Evolutionary conservation across 2,888 invertebrate species (phyloP).

Genomic region (Anaspis maculata): DNA sequence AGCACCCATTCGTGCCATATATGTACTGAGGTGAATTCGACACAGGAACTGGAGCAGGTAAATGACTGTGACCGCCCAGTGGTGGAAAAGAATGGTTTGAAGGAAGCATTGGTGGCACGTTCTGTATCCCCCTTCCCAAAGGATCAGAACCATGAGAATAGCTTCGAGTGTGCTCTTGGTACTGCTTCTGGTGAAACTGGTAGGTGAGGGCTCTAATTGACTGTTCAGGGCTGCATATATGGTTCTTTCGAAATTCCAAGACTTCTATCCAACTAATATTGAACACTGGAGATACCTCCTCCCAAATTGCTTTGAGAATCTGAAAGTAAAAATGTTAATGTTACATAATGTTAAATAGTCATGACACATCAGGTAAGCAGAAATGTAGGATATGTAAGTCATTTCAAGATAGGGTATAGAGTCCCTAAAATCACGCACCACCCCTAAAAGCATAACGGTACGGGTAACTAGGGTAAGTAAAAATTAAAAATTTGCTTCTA

Average conservation of each 20-base stretch:
- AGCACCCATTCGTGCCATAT: constrained; percentile 21
- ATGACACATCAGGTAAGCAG: too few species aligned
- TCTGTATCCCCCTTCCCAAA: background rate
- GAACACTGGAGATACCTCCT: constrained; percentile 52
- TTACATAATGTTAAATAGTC: constrained; percentile 4
- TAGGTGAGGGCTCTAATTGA: constrained; percentile 45
- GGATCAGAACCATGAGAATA: background rate
- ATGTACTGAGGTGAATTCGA: constrained; percentile 24
- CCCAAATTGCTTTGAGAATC: constrained; percentile 73
- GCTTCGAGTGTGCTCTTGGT: constrained; percentile 29
- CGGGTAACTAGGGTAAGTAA: too few species aligned
- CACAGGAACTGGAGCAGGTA: constrained; percentile 4
- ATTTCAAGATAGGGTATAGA: too few species aligned
- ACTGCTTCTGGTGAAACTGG: constrained; percentile 40
- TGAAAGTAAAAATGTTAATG: constrained; percentile 32
- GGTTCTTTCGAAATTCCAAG: constrained; percentile 51
- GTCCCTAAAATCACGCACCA: too few species aligned
- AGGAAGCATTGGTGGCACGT: background rate
- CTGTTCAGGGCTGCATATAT: constrained; percentile 48
- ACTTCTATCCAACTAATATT: constrained; percentile 60
- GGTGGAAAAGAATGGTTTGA: constrained; percentile 31
- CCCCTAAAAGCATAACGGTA: too few species aligned
- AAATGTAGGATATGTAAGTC: too few species aligned
- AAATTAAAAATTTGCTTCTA: too few species aligned
- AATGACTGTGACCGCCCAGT: constrained; percentile 15